These are phyloP conservation scores for Drosophila nr. fundita DNA, from an alignment of 2,888 invertebrate species.

Conservation along the genomic window DNA sequence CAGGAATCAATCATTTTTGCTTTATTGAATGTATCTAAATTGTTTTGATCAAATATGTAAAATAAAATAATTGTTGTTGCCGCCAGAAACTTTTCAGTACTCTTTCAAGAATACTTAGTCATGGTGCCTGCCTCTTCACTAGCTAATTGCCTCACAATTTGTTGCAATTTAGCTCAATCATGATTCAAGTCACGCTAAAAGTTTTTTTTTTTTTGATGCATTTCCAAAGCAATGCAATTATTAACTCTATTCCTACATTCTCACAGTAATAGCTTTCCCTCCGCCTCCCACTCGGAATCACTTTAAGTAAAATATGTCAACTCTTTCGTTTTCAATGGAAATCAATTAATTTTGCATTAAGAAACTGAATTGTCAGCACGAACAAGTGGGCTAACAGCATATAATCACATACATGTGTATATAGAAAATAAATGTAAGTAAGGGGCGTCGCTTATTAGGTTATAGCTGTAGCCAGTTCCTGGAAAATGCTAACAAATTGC, in stretches of 20 bases:
- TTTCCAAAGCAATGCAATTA: slow-evolving; percentile 30
- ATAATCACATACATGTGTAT: slow-evolving; percentile 1
- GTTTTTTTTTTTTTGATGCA: slow-evolving; percentile 22
- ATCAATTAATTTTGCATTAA: slow-evolving; percentile 76
- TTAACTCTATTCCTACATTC: slow-evolving; percentile 38
- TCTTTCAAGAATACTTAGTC: slow-evolving; percentile 3
- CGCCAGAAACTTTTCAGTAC: neutral
- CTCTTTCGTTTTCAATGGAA: slow-evolving; percentile 64
- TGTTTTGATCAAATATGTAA: slow-evolving; percentile 6
- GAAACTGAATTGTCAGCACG: slow-evolving; percentile 42
- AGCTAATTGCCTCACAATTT: slow-evolving; percentile 58
- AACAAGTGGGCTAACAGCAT: slow-evolving; percentile 9
- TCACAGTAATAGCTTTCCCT: neutral
- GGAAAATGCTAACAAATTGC: slow-evolving; percentile 67
- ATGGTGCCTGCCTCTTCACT: slow-evolving; percentile 4
- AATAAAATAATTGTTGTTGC: slow-evolving; percentile 7
- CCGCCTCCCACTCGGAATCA: no score
- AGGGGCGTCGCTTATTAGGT: slow-evolving; percentile 54
- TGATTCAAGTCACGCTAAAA: slow-evolving; percentile 36
- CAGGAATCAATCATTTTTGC: slow-evolving; percentile 65
- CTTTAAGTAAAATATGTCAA: slow-evolving; percentile 54
- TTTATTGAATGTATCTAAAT: slow-evolving; percentile 39
- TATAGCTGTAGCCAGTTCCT: slow-evolving; percentile 48
- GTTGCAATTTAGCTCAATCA: slow-evolving; percentile 58
- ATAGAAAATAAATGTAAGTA: neutral